These are phyloP conservation scores for Anolis carolinensis DNA, from an alignment of 2,113 vertebrate genomes.

Conservation along the genomic window DNA sequence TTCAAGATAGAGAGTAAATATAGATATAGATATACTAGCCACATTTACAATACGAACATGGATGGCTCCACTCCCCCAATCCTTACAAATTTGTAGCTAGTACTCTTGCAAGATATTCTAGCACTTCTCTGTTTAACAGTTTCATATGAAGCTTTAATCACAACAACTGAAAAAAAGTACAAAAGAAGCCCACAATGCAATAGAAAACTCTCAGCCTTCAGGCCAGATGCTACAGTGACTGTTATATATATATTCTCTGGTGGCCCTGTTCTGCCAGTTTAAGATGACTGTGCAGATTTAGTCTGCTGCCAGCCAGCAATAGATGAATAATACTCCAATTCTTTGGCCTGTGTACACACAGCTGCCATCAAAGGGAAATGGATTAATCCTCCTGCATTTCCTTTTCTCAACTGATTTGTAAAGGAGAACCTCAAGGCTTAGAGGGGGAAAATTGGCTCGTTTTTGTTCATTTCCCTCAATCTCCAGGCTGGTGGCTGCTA, in stretches of 20 bases:
- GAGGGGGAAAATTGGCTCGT: conserved; percentile 56
- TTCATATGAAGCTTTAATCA: conserved; percentile 28
- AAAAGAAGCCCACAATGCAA: fast-evolving
- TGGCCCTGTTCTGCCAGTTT: conserved; percentile 25
- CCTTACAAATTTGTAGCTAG: background rate
- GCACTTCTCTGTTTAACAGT: conserved; percentile 19
- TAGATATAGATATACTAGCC: background rate
- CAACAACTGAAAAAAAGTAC: background rate
- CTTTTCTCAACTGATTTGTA: conserved; percentile 66
- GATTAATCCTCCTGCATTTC: conserved; percentile 74
- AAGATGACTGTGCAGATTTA: conserved; percentile 58
- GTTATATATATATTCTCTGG: background rate
- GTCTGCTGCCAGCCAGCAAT: conserved; percentile 51
- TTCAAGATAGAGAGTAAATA: background rate
- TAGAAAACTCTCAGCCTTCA: background rate
- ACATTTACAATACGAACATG: background rate
- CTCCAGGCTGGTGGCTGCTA: conserved; percentile 59
- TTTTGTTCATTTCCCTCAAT: conserved; percentile 70
- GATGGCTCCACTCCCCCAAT: background rate
- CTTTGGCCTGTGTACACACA: conserved; percentile 58
- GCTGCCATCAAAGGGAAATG: conserved; percentile 75
- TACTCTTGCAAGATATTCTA: conserved; percentile 16
- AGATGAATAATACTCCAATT: conserved; percentile 65
- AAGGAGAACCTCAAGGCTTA: conserved; percentile 58
- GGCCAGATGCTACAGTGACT: conserved; percentile 3